Evolutionary conservation across 2,797 vertebrate species (phyloP).

Genomic region (Kryptolebias ocellatus): DNA sequence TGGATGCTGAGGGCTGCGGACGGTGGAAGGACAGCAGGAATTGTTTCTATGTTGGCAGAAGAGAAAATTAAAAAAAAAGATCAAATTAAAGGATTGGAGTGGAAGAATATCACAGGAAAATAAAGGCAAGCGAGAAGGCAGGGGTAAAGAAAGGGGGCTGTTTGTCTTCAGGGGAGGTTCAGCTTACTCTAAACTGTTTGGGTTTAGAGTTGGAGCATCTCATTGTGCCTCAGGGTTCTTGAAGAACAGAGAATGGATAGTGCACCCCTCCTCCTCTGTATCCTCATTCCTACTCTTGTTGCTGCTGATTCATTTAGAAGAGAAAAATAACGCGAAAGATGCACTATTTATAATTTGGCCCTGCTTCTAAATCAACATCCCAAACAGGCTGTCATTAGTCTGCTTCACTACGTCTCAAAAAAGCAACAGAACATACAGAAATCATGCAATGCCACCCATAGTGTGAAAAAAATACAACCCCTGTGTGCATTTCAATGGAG

Average conservation of each 20-base stretch:
- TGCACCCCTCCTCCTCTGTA: constrained; percentile 23
- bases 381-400: constrained; percentile 17
- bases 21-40: constrained; percentile 8
- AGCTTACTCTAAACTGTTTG: constrained; percentile 72
- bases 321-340: constrained; percentile 14
- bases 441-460: constrained; percentile 51
- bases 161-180: constrained; percentile 72
- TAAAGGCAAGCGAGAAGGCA: constrained; percentile 8
- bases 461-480: constrained; percentile 54
- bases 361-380: constrained; percentile 28
- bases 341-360: constrained; percentile 31
- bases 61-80: not conserved
- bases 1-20: constrained; percentile 39
- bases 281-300: constrained; percentile 44
- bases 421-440: constrained; percentile 40
- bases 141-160: constrained; percentile 49
- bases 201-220: constrained; percentile 73
- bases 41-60: constrained; percentile 5
- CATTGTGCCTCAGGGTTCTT: constrained; percentile 68
- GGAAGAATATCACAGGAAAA: not conserved
- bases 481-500: constrained; percentile 63
- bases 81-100: not conserved
- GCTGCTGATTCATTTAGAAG: constrained; percentile 23
- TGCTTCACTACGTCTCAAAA: constrained; percentile 30
- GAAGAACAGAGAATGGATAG: constrained; percentile 64